Percentiles rank a stretch among this genome's conserved stretches.
phyloP scores from a whole-genome alignment of 2,113 vertebrate genomes.

The Microtus richardsoni region DNA sequence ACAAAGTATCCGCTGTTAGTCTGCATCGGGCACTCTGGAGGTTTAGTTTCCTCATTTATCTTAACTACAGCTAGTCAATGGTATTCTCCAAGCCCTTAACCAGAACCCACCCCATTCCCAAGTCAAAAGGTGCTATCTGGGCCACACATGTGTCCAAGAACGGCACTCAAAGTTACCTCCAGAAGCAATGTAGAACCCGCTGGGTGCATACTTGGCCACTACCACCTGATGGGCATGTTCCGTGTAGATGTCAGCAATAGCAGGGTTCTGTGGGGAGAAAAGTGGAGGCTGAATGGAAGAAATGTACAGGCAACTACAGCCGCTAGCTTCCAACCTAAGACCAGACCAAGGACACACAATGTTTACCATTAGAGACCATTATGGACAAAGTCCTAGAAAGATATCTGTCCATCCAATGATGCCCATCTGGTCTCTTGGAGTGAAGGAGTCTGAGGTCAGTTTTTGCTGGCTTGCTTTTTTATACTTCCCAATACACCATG shows the following conservation, averaged over 20 bases:
- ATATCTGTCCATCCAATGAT: no score
- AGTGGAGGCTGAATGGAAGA: background rate
- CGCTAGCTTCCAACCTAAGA: background rate
- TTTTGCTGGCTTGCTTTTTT: background rate
- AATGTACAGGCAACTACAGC: fast-evolving
- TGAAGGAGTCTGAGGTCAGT: background rate
- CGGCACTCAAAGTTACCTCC: slow-evolving; percentile 88
- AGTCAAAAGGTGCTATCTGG: no score
- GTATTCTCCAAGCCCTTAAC: background rate
- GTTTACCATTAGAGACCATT: background rate
- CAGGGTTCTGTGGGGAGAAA: slow-evolving; percentile 91
- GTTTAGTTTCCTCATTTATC: background rate
- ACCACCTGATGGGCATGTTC: slow-evolving; percentile 95
- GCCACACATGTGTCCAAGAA: background rate
- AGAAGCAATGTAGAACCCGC: slow-evolving; percentile 97
- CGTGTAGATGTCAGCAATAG: slow-evolving; percentile 97
- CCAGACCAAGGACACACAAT: background rate
- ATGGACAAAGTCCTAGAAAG: background rate
- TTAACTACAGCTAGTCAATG: background rate
- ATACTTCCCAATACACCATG: background rate
- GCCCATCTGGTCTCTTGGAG: background rate
- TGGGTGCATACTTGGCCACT: slow-evolving; percentile 97
- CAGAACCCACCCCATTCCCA: background rate
- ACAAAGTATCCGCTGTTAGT: background rate
- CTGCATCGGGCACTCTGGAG: background rate